Evolutionary conservation across 2,888 invertebrate genomes (phyloP), one percentile per base, ranked within the genome.

Genomic region (Acrocera orbiculus): DNA sequence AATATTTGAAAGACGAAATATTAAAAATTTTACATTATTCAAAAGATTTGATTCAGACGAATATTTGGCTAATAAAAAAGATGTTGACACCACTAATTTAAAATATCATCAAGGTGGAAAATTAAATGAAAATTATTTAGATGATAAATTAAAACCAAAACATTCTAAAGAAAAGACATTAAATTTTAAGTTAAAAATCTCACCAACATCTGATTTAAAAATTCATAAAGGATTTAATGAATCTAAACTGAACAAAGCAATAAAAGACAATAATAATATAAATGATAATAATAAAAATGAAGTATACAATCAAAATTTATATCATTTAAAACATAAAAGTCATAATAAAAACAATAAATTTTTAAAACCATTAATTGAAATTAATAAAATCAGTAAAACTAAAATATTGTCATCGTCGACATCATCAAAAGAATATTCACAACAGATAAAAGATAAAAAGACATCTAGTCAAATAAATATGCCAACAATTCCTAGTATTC

Each of bases 41-140:
- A 36, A 35, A 23, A 30, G 30, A 17, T 44, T 46, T 4, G 59
- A 57, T 11, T 53, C 60, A 0, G 58, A 57, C 36, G 60, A 60
- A 37, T 49, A 57, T 45, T 38, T 60, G 20, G 44, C 48, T 39
- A 37, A 23, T 37, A 22, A 13, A 30, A 13, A 8, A 25, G 35
- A 34, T 40, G 37, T 27, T 27, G 28, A 22, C 26, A 22, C 17
- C 14, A 10, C 26, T 5, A 30, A 16, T 5, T 19, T 9, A 17
- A 24, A 22, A 25, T 16, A n/a, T 28, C 32, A 19, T 23, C 30
- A 20, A 25, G 15, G 5, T 30, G 32, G 28, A 42, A 36, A 27
- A 34, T 30, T 13, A 27, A n/a, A 20, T 24, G 20, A 22, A 15
- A 20, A 27, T 26, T 17, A 30, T 26, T 14, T 25, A 16, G 17